Evolutionary conservation across 2,888 invertebrate genomes (phyloP), one percentile per base, ranked within the genome.

Genomic region (Drosophila meridiana): DNA sequence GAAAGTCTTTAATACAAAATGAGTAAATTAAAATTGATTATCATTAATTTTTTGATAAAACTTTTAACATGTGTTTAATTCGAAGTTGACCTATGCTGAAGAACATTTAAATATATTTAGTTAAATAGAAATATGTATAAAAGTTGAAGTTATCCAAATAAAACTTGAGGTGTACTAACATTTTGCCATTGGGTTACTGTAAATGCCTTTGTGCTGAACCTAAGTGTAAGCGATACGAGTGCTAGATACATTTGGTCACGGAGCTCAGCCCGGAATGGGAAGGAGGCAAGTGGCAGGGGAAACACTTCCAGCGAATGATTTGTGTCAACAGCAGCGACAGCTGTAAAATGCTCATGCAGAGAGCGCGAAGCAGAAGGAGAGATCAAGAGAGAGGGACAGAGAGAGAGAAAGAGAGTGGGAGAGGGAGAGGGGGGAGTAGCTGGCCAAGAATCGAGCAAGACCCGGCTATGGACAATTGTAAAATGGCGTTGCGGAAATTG

Each of bases 401-500:
- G 30, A 52, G 67, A 71, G 69, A 81, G 20, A 3, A 13, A n/a
- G 9, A 42, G 26, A 48, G 40, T 2, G 28, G 6, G 42, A 20
- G 20, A 30, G 20, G 42, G 66, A 73, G 65, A 81, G 82, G 82
- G 80, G 72, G 56, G 62, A 67, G 36, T 43, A 52, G 43, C 52
- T 80, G 72, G 38, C 59, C 80, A 63, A 71, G 77, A 75, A 61
- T 57, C 52, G 50, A 62, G 52, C 43, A 13, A 81, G 50, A 53
- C 71, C 71, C 71, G 63, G 64, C 59, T 55, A 67, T 70, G 86
- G 75, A 82, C 83, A 86, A 80, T 85, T 86, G 89, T 75, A 71
- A 77, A 84, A 89, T 87, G 85, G 80, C 84, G 74, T 79, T 87
- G 82, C 87, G 89, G 89, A 89, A 85, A 89, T 89, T 84, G 89